Evolutionary conservation across 2,888 invertebrate species (phyloP), one percentile per base, ranked within the genome.

Genomic region (Osedax frankpressi): DNA sequence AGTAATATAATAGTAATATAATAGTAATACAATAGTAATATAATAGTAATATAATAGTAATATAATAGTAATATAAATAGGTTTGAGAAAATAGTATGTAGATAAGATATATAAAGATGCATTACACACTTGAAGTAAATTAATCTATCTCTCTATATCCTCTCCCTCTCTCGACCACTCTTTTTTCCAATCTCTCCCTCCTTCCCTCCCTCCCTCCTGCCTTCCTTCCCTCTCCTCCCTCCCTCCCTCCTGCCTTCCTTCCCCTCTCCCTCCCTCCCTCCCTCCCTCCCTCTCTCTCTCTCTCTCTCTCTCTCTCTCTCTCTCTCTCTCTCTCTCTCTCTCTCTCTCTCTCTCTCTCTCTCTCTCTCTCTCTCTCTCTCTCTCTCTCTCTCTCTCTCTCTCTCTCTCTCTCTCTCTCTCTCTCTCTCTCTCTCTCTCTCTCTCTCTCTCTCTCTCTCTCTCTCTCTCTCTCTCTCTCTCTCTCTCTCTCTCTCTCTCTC

Each of bases 381-480:
- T 59, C 59, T 59, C 59, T 59, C 59, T 59, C 59, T 59, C 59
- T 59, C 59, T 59, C 59, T 59, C 59, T 59, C 59, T 59, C 59
- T 59, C 59, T 59, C 59, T 59, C 59, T 59, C 59, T 59, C 59
- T 59, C 59, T 62, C 2, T 62, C 62, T 62, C 62, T 62, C 2
- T 62, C 62, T 62, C 62, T 62, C 2, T 63, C 63, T 63, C 63
- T 62, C 63, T 63, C 63, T 63, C 63, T 63, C 63, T 63, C 63
- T 63, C 63, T 63, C 63, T 63, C 63, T 63, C 63, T 63, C 63
- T 63, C 63, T 63, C 63, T 63, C 63, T 63, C 63, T 2, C 63
- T 63, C 63, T 63, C 63, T 63, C 63, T 63, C 63, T 62, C 62
- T 62, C 62, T 62, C 2, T 62, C 62, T 62, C 62, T 62, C 2